A percentile compares a stretch with the other conserved stretches of the same genome.
Conservation (phyloP, 2,113 vertebrate species). For the Amphiprion ocellaris region DNA sequence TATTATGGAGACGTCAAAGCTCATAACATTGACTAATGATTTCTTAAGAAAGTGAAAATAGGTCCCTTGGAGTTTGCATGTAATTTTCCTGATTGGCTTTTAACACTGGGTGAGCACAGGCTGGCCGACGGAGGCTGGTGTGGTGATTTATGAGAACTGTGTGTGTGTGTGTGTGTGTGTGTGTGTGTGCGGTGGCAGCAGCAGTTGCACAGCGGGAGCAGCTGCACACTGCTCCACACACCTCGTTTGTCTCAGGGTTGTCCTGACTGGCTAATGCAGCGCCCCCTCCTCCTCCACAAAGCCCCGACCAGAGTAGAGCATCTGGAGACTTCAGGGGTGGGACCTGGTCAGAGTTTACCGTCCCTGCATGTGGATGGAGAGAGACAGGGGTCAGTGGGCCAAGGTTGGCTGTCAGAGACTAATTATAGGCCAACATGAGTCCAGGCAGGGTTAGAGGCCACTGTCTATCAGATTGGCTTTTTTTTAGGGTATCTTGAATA, state of each 20-base stretch:
- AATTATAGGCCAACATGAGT: constrained; percentile 64
- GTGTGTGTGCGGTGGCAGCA: constrained; percentile 60
- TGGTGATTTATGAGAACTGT: constrained; percentile 92
- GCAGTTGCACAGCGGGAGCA: constrained; percentile 91
- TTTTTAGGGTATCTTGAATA: constrained; percentile 9
- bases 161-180: constrained; percentile 41
- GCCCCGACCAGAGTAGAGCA: constrained; percentile 83
- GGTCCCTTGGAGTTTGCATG: constrained; percentile 93
- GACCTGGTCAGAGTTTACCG: constrained; percentile 65
- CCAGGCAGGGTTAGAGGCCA: constrained; percentile 36
- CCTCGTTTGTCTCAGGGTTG: constrained; percentile 93
- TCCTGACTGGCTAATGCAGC: constrained; percentile 89
- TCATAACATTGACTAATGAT: constrained; percentile 88
- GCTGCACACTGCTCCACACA: constrained; percentile 90
- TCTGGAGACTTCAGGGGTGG: constrained; percentile 85
- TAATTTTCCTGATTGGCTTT: constrained; percentile 99
- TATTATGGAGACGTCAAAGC: constrained; percentile 82
- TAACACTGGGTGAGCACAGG: constrained; percentile 88
- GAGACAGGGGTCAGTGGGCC: constrained; percentile 54
- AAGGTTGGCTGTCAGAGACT: constrained; percentile 66
- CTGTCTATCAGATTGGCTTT: constrained; percentile 19
- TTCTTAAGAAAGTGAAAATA: constrained; percentile 89
- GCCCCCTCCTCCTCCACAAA: constrained; percentile 74
- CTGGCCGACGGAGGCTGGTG: constrained; percentile 82
- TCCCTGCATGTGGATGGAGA: constrained; percentile 61